A percentile compares a stretch with the other conserved stretches of the same genome.
Evolutionary conservation across 1,140 invertebrate genomes (phyloP).

Genomic region (Charaxes varanes): DNA sequence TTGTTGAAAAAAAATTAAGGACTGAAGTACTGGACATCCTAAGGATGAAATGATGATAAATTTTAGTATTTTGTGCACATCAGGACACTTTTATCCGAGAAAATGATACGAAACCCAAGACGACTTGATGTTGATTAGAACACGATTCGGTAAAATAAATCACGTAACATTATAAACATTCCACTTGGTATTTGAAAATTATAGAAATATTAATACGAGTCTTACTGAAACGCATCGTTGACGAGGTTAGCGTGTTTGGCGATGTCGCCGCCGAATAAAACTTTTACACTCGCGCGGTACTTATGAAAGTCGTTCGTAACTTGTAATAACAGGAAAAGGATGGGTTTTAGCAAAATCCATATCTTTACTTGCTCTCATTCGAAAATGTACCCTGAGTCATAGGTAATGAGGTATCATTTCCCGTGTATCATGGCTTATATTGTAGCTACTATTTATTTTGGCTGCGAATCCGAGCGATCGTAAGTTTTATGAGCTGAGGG

Average conservation of each 20-base stretch:
- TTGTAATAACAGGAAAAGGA: conserved; percentile 12
- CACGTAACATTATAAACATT: too few relatives aligned
- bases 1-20: too few relatives aligned
- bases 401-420: conserved; percentile 28
- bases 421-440: conserved; percentile 7
- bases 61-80: too few relatives aligned
- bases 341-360: conserved; percentile 5
- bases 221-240: conserved; percentile 87
- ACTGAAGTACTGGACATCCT: too few relatives aligned
- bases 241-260: conserved; percentile 88
- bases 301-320: conserved; percentile 1
- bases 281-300: too few relatives aligned
- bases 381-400: conserved; percentile 13
- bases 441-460: conserved; percentile 48
- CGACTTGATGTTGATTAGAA: too few relatives aligned
- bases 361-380: not conserved
- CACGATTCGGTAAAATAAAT: too few relatives aligned
- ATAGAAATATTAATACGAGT: conserved; percentile 5
- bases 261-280: conserved; percentile 93
- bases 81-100: too few relatives aligned
- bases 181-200: too few relatives aligned
- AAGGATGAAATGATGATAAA: too few relatives aligned
- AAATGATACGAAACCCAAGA: too few relatives aligned
- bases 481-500: conserved; percentile 47
- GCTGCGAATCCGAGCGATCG: conserved; percentile 53